A percentile compares a stretch with the other conserved stretches of the same genome.
Conservation (phyloP, 2,888 invertebrate species). For the Latrodectus elegans region DNA sequence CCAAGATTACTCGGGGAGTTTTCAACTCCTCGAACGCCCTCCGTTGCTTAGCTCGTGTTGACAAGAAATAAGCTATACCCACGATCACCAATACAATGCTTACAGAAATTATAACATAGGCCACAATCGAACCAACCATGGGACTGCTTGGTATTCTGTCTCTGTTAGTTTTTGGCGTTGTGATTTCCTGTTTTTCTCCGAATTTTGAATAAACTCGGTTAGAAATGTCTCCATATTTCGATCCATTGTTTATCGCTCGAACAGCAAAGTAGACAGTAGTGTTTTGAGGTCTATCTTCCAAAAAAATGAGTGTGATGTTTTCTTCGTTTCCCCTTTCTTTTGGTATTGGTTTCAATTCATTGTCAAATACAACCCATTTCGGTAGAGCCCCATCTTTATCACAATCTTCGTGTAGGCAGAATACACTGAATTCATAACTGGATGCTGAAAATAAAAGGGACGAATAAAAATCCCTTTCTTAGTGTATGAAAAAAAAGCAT, state of each 20-base stretch:
- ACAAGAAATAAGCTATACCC: background rate
- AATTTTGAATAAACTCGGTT: slow-evolving; percentile 12
- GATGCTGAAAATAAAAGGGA: slow-evolving; percentile 57
- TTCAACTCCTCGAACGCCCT: background rate
- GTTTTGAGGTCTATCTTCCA: background rate
- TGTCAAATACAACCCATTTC: slow-evolving; percentile 3
- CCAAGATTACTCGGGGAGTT: background rate
- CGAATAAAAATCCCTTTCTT: background rate
- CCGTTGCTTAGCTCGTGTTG: background rate
- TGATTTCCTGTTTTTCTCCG: background rate
- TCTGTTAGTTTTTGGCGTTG: background rate
- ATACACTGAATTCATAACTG: slow-evolving; percentile 35
- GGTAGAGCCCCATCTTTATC: slow-evolving; percentile 7
- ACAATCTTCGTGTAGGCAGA: slow-evolving; percentile 32
- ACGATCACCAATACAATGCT: slow-evolving; percentile 6
- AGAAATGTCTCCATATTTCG: slow-evolving; percentile 19
- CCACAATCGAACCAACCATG: slow-evolving; percentile 13
- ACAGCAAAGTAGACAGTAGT: background rate
- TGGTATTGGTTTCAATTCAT: slow-evolving; percentile 4
- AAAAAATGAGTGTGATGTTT: background rate
- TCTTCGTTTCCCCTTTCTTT: slow-evolving; percentile 9
- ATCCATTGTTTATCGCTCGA: background rate
- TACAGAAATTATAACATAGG: background rate
- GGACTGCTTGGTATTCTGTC: background rate
- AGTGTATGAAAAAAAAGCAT: background rate